Conservation (phyloP, 2,113 vertebrate genomes). For the Lanius collurio region DNA sequence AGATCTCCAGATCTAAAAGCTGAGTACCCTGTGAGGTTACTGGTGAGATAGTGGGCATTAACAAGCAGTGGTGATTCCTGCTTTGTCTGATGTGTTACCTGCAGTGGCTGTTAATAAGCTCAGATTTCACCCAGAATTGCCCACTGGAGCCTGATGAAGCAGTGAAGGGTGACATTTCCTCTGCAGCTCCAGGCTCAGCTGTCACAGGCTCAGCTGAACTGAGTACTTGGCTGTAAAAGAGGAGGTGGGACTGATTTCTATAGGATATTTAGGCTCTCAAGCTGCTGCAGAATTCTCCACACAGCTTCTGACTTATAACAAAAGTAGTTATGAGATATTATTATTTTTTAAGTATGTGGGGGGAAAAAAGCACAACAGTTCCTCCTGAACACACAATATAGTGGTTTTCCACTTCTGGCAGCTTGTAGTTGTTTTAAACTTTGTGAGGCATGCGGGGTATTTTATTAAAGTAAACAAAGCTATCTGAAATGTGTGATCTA, state of each 20-base stretch:
- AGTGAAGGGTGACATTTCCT: not conserved
- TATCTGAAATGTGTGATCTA: not conserved
- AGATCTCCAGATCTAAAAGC: not conserved
- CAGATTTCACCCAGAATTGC: not conserved
- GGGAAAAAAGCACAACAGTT: not conserved
- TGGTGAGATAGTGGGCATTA: not conserved
- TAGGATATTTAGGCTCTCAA: not conserved
- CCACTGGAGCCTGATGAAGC: not conserved
- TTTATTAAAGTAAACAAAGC: not conserved
- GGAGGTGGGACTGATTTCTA: not conserved
- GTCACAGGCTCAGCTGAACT: not conserved
- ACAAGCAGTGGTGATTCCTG: no score
- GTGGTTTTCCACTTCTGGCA: not conserved
- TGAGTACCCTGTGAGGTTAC: not conserved
- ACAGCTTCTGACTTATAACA: not conserved
- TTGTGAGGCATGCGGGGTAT: not conserved
- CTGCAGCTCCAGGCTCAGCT: not conserved
- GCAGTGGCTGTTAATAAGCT: fast-evolving
- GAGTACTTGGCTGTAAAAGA: not conserved
- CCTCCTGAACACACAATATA: not conserved
- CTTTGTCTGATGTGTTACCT: fast-evolving
- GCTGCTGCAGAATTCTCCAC: not conserved
- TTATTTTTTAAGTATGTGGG: not conserved
- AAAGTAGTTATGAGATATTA: not conserved
- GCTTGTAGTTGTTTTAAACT: not conserved